Conservation (phyloP, 2,113 vertebrate species). For the Sinosuthora webbiana region DNA sequence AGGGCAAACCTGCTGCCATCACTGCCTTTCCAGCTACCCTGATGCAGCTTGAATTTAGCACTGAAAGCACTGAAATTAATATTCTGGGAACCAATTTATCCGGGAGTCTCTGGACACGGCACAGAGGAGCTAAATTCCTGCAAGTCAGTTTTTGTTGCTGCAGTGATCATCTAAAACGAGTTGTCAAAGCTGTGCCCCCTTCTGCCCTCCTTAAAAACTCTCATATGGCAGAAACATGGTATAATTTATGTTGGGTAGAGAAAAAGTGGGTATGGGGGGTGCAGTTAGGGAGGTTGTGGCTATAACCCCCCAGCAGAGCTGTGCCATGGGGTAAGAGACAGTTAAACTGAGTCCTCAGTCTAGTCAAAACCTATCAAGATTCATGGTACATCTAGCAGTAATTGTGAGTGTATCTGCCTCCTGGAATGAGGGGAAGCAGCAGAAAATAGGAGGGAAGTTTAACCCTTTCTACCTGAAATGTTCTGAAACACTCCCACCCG, state of each 20-base stretch:
- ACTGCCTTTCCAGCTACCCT: not conserved
- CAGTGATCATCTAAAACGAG: not conserved
- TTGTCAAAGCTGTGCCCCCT: fast-evolving
- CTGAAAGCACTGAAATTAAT: not conserved
- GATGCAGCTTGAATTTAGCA: not conserved
- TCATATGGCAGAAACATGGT: not conserved
- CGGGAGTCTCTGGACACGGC: not conserved
- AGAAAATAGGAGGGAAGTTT: not conserved
- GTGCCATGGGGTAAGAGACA: not conserved
- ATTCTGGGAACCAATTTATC: not conserved
- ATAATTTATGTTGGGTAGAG: not conserved
- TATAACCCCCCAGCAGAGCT: not conserved
- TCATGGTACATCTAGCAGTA: not conserved
- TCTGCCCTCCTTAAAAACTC: not conserved
- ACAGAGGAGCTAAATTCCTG: not conserved
- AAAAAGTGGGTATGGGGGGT: not conserved
- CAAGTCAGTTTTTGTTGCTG: not conserved
- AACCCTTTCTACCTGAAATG: not conserved
- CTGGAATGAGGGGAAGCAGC: not conserved
- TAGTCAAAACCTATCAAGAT: not conserved
- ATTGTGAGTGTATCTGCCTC: not conserved
- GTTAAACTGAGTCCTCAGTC: not conserved
- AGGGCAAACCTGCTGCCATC: not conserved
- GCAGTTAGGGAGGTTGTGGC: not conserved
- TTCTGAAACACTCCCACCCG: not conserved